Evolutionary conservation across 2,888 invertebrate genomes (phyloP).

Genomic region (Aphrophora alni): DNA sequence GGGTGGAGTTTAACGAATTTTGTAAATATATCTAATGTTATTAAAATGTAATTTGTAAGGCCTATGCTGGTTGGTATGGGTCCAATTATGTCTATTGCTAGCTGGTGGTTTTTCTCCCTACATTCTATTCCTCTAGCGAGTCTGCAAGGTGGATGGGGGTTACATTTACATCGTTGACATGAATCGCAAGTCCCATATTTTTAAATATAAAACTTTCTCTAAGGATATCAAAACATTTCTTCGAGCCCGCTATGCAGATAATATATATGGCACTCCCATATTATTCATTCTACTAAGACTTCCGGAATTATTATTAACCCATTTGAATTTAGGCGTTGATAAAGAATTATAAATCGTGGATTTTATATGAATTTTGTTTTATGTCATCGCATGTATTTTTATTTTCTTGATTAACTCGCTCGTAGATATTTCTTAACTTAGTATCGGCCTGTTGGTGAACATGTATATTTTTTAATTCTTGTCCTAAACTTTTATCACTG

Average conservation of each 20-base stretch:
- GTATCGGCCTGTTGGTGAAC: not conserved
- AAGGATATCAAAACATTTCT: not conserved
- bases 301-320: not conserved
- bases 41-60: not conserved
- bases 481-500: not conserved
- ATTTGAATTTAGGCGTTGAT: not conserved
- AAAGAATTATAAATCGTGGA: not conserved
- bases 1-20: not conserved
- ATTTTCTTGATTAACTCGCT: not conserved
- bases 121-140: not conserved
- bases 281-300: not conserved
- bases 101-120: not conserved
- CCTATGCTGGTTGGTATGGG: not conserved
- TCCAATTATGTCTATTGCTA: not conserved
- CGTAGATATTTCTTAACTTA: not conserved
- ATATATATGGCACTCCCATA: conserved; percentile 7
- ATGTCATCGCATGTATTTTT: too few species aligned
- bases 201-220: conserved; percentile 4
- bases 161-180: not conserved
- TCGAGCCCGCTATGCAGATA: conserved; percentile 12
- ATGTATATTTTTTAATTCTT: not conserved
- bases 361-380: not conserved
- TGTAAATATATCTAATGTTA: not conserved
- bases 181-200: conserved; percentile 2
- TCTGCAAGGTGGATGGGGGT: not conserved